phyloP scores from a whole-genome alignment of 2,888 invertebrate genomes.

The Copidosoma aretas region DNA sequence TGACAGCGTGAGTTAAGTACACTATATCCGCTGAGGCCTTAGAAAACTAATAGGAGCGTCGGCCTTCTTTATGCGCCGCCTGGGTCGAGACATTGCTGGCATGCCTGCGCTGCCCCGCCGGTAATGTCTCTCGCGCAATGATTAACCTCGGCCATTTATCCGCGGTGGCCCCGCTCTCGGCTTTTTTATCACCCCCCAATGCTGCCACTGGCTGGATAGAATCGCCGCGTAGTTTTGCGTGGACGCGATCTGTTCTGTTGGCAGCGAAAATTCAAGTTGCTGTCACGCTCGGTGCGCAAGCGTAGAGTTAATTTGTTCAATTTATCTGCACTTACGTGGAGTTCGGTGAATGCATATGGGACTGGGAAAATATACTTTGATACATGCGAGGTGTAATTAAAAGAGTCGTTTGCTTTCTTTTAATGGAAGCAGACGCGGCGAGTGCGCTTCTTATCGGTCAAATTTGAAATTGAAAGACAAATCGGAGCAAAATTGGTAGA shows the following conservation, averaged over 20 bases:
- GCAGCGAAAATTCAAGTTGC: neutral
- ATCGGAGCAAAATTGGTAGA: no score
- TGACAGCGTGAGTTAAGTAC: no score
- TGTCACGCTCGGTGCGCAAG: no score
- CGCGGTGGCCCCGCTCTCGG: slow-evolving; percentile 3
- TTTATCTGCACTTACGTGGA: no score
- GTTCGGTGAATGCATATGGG: no score
- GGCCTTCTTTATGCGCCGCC: slow-evolving; percentile 33
- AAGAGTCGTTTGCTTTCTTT: no score
- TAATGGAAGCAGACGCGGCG: no score
- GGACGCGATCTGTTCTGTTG: neutral
- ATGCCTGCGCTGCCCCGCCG: slow-evolving; percentile 23
- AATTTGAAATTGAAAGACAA: no score
- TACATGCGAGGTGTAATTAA: no score
- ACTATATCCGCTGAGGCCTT: neutral
- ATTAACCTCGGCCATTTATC: slow-evolving; percentile 36
- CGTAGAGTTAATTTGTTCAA: no score
- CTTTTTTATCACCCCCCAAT: neutral
- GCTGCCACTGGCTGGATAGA: neutral
- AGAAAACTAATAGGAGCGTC: slow-evolving; percentile 28
- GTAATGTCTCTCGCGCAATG: slow-evolving; percentile 36
- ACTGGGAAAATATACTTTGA: no score
- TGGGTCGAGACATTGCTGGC: slow-evolving; percentile 30
- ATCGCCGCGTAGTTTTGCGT: neutral
- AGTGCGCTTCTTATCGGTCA: no score